Conservation (phyloP, 1,140 invertebrate species). For the Solenopsis fugax region DNA sequence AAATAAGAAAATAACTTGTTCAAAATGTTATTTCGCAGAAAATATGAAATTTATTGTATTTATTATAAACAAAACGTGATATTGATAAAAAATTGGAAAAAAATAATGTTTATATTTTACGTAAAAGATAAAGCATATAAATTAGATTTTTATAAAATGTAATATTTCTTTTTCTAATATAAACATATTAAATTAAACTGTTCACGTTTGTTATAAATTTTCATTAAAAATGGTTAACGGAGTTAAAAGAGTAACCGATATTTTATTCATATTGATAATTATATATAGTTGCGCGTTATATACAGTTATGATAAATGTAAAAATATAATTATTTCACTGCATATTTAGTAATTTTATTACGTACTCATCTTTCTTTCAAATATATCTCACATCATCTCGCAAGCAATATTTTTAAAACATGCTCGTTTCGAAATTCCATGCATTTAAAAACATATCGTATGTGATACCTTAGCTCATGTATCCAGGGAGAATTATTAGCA, state of each 20-base stretch:
- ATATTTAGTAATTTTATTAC: background rate
- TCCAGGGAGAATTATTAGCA: background rate
- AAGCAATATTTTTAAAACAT: background rate
- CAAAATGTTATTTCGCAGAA: background rate
- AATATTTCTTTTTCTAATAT: slow-evolving; percentile 10
- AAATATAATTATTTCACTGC: background rate
- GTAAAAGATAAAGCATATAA: background rate
- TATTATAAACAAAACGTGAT: background rate
- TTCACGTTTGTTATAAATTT: background rate
- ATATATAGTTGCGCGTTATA: background rate
- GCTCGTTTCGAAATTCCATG: background rate
- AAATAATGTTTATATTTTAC: background rate
- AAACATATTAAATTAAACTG: background rate
- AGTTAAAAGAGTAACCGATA: too few species aligned
- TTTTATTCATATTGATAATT: background rate
- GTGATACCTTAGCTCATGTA: background rate
- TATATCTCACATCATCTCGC: background rate
- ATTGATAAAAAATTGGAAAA: background rate
- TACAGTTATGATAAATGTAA: background rate
- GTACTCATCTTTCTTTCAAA: background rate
- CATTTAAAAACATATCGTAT: background rate
- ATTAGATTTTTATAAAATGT: background rate
- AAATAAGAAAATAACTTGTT: background rate
- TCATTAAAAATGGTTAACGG: background rate
- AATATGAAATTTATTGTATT: background rate